Evolutionary conservation across 2,888 invertebrate species (phyloP).

Genomic region (Antitype chi): DNA sequence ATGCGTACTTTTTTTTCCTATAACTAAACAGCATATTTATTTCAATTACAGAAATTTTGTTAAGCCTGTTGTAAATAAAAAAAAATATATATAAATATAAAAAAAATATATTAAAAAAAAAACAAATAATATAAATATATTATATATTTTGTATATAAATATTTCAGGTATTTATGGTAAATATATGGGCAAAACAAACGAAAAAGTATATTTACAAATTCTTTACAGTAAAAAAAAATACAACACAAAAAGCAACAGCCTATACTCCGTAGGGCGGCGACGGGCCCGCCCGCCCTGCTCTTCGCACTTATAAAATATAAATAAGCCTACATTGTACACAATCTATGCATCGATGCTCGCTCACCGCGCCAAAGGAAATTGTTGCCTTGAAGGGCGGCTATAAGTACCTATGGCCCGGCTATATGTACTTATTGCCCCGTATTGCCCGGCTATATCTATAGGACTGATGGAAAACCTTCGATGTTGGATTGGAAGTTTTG

Average conservation of each 20-base stretch:
- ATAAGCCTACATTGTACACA: constrained; percentile 73
- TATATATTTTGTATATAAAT: too few species aligned
- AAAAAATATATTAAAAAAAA: too few species aligned
- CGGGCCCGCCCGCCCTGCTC: constrained; percentile 75
- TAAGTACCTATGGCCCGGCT: constrained; percentile 1
- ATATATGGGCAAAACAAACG: too few species aligned
- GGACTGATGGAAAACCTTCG: constrained; percentile 25
- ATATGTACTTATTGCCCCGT: constrained; percentile 2
- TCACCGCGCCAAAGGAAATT: constrained; percentile 66
- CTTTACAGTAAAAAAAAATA: too few species aligned
- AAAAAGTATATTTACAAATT: too few species aligned
- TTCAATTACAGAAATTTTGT: too few species aligned
- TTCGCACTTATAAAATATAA: constrained; percentile 81
- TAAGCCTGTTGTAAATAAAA: too few species aligned
- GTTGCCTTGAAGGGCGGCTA: constrained; percentile 59
- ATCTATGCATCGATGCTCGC: constrained; percentile 70
- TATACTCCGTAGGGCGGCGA: constrained; percentile 70
- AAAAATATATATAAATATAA: too few species aligned
- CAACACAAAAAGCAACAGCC: constrained; percentile 42
- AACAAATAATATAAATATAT: too few species aligned
- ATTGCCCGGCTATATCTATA: background rate
- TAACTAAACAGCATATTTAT: too few species aligned
- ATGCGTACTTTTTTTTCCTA: too few species aligned
- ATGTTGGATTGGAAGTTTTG: constrained; percentile 17
- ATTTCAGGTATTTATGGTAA: too few species aligned